phyloP scores from a whole-genome alignment of 1,140 invertebrate species.

The Coenobita brevimanus region DNA sequence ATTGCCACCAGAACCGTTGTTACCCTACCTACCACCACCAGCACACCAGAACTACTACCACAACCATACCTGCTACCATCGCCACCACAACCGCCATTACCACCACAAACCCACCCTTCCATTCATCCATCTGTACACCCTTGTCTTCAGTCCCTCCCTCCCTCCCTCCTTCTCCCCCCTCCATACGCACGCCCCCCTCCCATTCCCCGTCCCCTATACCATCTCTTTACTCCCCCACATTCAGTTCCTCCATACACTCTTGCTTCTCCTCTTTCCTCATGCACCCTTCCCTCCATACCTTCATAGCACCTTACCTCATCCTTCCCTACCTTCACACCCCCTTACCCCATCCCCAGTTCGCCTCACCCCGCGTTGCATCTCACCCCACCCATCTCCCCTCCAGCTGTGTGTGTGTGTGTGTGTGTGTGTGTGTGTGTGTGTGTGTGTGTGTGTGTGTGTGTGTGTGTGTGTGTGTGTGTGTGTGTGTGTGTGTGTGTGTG shows the following conservation, averaged over 20 bases:
- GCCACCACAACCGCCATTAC: too few relatives aligned
- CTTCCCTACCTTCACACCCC: neutral
- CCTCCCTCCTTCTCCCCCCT: neutral
- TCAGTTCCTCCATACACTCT: neutral
- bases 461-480: too few relatives aligned
- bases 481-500: too few relatives aligned
- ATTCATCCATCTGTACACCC: neutral
- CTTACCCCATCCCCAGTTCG: neutral
- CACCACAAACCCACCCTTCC: neutral
- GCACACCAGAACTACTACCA: too few relatives aligned
- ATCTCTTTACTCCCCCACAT: neutral
- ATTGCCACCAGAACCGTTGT: too few relatives aligned
- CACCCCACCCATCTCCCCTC: neutral
- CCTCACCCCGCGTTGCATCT: neutral
- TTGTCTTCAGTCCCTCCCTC: neutral
- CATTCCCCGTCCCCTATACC: neutral
- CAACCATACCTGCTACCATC: too few relatives aligned
- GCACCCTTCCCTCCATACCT: neutral
- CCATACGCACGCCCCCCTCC: neutral
- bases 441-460: too few relatives aligned
- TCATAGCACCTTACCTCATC: too few relatives aligned
- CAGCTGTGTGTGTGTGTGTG: too few relatives aligned
- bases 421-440: too few relatives aligned
- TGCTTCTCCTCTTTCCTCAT: neutral
- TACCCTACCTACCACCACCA: too few relatives aligned